These are phyloP conservation scores for Cryptocephalus moraei DNA, from an alignment of 2,888 invertebrate species.

Conservation along the genomic window DNA sequence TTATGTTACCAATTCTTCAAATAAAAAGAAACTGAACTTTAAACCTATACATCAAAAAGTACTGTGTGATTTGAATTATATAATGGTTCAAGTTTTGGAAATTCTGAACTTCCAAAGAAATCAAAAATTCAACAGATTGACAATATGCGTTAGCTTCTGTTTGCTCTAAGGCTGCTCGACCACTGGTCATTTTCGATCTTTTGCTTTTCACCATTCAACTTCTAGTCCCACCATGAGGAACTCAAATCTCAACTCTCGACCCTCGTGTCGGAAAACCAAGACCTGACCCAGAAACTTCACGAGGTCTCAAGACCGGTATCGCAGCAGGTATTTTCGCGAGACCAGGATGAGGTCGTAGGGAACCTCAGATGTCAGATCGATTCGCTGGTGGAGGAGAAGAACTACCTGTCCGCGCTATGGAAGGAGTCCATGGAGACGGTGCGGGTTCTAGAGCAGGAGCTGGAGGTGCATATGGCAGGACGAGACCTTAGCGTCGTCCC, in stretches of 20 bases:
- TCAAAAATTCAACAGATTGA: too few species aligned
- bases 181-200: too few species aligned
- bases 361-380: slow-evolving; percentile 24
- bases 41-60: too few species aligned
- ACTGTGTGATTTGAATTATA: too few species aligned
- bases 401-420: slow-evolving; percentile 54
- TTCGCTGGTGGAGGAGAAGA: slow-evolving; percentile 46
- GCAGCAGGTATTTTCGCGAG: slow-evolving; percentile 1
- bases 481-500: slow-evolving; percentile 25
- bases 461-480: slow-evolving; percentile 42
- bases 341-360: slow-evolving; percentile 16
- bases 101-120: too few species aligned
- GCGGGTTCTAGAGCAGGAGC: slow-evolving; percentile 54
- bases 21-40: too few species aligned
- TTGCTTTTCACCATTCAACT: slow-evolving; percentile 2
- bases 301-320: slow-evolving; percentile 6
- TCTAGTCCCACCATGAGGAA: slow-evolving; percentile 20
- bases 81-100: too few species aligned
- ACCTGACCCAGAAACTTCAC: slow-evolving; percentile 13
- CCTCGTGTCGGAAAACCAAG: slow-evolving; percentile 21
- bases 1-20: too few species aligned
- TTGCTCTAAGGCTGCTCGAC: too few species aligned
- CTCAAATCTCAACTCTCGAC: slow-evolving; percentile 15
- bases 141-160: too few species aligned
- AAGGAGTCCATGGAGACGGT: slow-evolving; percentile 57